Percentiles rank a stretch among this genome's conserved stretches.
Evolutionary conservation across 2,888 invertebrate species (phyloP).

Genomic region (Diabrotica balteata): DNA sequence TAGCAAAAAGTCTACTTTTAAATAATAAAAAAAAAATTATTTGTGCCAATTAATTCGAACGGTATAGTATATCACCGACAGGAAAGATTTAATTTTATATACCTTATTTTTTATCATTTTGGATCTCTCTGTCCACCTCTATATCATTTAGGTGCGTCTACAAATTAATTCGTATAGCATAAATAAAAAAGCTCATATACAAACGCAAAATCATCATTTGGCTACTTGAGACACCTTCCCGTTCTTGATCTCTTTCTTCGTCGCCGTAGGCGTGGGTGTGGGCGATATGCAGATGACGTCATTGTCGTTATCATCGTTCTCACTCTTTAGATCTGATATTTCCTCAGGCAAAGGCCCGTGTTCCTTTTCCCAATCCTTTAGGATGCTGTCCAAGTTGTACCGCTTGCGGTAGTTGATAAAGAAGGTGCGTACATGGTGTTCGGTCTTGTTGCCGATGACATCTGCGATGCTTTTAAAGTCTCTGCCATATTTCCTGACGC

Average conservation of each 20-base stretch:
- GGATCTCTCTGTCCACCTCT: too few species aligned
- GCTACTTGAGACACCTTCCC: constrained; percentile 47
- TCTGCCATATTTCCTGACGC: constrained; percentile 80
- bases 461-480: constrained; percentile 95
- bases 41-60: too few species aligned
- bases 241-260: constrained; percentile 51
- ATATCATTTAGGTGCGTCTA: background rate
- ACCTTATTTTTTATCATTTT: too few species aligned
- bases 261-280: constrained; percentile 51
- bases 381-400: constrained; percentile 38
- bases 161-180: background rate
- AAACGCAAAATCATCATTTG: constrained; percentile 50
- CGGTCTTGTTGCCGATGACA: constrained; percentile 93
- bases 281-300: constrained; percentile 62
- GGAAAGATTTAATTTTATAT: too few species aligned
- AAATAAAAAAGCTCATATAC: background rate
- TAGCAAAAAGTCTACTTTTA: too few species aligned
- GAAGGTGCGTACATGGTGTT: constrained; percentile 89
- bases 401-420: constrained; percentile 86
- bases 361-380: constrained; percentile 84
- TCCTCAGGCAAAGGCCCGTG: constrained; percentile 63
- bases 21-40: background rate
- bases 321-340: constrained; percentile 47
- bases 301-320: constrained; percentile 49
- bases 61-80: too few species aligned